Evolutionary conservation across 2,888 invertebrate species (phyloP).

Genomic region (Hemistola chrysoprasaria): DNA sequence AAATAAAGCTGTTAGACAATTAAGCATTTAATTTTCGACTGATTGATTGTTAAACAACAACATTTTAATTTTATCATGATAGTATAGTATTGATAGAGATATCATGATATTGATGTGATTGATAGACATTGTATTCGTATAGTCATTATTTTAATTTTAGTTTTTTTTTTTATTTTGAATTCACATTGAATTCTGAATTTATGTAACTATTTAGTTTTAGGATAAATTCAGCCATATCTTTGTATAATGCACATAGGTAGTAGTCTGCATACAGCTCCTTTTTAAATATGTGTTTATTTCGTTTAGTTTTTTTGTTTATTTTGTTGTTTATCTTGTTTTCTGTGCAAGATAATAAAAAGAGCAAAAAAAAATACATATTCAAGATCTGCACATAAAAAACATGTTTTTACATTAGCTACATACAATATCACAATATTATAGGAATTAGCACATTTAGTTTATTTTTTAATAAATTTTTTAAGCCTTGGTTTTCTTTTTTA

Average conservation of each 20-base stretch:
- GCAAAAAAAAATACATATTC: conserved; percentile 3
- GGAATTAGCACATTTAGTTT: conserved; percentile 42
- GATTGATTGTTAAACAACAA: conserved; percentile 60
- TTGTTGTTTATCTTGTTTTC: conserved; percentile 36
- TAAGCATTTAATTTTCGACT: conserved; percentile 71
- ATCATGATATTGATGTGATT: conserved; percentile 43
- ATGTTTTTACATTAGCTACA: conserved; percentile 43
- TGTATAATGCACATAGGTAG: conserved; percentile 57
- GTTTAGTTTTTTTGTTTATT: conserved; percentile 38
- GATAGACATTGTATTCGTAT: conserved; percentile 34
- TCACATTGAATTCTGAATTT: conserved; percentile 52
- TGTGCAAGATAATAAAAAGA: conserved; percentile 30
- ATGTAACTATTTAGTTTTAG: conserved; percentile 32
- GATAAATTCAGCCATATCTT: conserved; percentile 24
- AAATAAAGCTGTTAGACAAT: conserved; percentile 54
- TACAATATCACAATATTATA: conserved; percentile 45
- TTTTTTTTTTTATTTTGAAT: conserved; percentile 35
- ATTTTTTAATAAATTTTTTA: conserved; percentile 64
- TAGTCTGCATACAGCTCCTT: conserved; percentile 55
- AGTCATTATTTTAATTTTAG: conserved; percentile 43
- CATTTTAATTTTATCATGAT: conserved; percentile 28
- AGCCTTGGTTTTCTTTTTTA: conserved; percentile 49
- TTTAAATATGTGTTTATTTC: conserved; percentile 43
- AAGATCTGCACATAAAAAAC: conserved; percentile 43
- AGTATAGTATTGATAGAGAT: conserved; percentile 1